Evolutionary conservation across 23 tunicate genomes (phyloP).

Genomic region (Trididemnum nubilum): DNA sequence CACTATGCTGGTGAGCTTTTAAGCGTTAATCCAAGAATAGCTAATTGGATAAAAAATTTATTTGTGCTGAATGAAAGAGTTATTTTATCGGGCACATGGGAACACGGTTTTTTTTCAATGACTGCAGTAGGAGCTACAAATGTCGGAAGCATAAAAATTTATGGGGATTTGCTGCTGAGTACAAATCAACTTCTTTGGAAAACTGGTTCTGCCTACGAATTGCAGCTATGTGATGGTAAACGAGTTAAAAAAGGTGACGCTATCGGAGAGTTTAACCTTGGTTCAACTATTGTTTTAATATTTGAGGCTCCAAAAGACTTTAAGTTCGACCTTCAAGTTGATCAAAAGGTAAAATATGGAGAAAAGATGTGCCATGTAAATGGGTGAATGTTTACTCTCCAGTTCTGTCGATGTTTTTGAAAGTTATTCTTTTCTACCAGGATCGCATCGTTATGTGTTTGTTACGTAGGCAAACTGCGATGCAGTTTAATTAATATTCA

Average conservation of each 20-base stretch:
- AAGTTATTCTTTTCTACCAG: too few species aligned
- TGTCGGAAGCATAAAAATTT: constrained; percentile 84
- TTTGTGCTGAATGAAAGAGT: constrained; percentile 95
- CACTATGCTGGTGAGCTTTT: constrained; percentile 94
- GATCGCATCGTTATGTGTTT: too few species aligned
- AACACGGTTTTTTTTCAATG: constrained; percentile 87
- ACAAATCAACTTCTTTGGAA: constrained; percentile 60
- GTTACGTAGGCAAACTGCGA: too few species aligned
- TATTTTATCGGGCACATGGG: constrained; percentile 74
- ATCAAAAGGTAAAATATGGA: constrained; percentile 45
- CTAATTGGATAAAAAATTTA: constrained; percentile 47
- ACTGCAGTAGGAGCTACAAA: constrained; percentile 95
- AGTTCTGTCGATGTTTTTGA: too few species aligned
- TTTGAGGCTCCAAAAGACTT: constrained; percentile 88
- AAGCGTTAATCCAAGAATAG: constrained; percentile 89
- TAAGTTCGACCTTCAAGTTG: constrained; percentile 20
- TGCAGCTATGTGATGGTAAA: constrained; percentile 15
- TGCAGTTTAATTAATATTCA: too few species aligned
- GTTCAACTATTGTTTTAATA: constrained; percentile 84
- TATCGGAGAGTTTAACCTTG: constrained; percentile 89
- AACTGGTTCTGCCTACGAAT: constrained; percentile 52
- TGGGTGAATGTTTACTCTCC: too few species aligned
- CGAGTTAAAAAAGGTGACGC: constrained; percentile 54
- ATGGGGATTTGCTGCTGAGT: constrained; percentile 59
- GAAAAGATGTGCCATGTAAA: constrained; percentile 24